A percentile compares a stretch with the other conserved stretches of the same genome.
phyloP scores from a whole-genome alignment of 2,113 vertebrate genomes.

The Syngnathus typhle region DNA sequence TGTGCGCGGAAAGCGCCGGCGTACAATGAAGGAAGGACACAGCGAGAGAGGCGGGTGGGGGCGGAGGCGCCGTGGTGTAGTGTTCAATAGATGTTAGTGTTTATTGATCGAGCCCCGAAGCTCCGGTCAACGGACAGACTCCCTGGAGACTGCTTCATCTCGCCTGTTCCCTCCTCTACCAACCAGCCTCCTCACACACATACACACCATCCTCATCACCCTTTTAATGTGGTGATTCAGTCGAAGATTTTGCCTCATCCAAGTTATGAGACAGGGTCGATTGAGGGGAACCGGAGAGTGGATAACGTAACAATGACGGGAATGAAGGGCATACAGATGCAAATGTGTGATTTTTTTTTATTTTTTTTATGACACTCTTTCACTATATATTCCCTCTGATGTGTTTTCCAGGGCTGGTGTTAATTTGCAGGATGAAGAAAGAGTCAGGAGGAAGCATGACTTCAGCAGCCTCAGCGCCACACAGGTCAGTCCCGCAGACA shows the following conservation, averaged over 20 bases:
- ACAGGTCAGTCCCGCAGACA: conserved; percentile 48
- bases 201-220: conserved; percentile 11
- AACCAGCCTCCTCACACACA: conserved; percentile 26
- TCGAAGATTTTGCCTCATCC: conserved; percentile 46
- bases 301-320: conserved; percentile 29
- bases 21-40: conserved; percentile 51
- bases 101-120: conserved; percentile 73
- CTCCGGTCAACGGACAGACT: conserved; percentile 73
- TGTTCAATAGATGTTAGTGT: conserved; percentile 79
- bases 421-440: conserved; percentile 48
- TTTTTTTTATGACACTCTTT: conserved; percentile 13
- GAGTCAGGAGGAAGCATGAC: conserved; percentile 49
- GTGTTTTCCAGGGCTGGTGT: conserved; percentile 46
- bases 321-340: background rate
- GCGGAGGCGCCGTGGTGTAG: conserved; percentile 54
- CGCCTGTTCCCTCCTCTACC: conserved; percentile 39
- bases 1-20: conserved; percentile 37
- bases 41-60: conserved; percentile 22
- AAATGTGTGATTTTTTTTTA: background rate
- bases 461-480: conserved; percentile 47
- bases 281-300: background rate
- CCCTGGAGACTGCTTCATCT: conserved; percentile 66
- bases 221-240: conserved; percentile 54
- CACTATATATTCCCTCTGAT: background rate
- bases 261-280: conserved; percentile 30